Base-by-base conservation (phyloP, 2,797 vertebrate genomes). In the Pogoniulus pusillus region DNA sequence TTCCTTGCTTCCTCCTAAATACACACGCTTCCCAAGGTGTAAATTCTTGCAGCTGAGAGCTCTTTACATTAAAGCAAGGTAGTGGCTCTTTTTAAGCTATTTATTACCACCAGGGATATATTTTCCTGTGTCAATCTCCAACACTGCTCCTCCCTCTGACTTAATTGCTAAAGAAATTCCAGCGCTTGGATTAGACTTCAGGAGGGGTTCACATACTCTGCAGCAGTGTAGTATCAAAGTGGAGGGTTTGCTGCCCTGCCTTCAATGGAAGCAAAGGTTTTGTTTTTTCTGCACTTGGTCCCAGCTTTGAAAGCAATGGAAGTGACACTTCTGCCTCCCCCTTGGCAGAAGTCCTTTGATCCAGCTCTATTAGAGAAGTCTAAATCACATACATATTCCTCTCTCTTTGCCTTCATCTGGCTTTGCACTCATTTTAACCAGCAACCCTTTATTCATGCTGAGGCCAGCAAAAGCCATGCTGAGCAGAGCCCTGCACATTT, bases 311-410 rank as follows among this genome's bases (percentile, higher is more conserved):
- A 77, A 71, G 77, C 15, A 2, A 8, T 65, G 64, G 57, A 83
- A 87, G 71, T 47, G 85, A 34, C 5, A 15, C 41, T 69, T 20
- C 70, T 77, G 54, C 82, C 57, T 45, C 66, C 64, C n/a, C 60
- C 71, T 80, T 11, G 0, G 18, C 59, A 43, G 79, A 84, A 63
- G 63, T 24, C 39, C 62, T 96, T 95, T 93, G 58, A 93, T 94
- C 20, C 76, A 77, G 62, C 43, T 83, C 68, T 47, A 43, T 78
- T 65, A 82, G 24, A 64, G 74, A 72, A 58, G 64, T 65, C 80
- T 53, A 54, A 89, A 78, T 91, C 82, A 39, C 64, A 55, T 80
- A 62, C 58, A 43, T 34, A 85, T 57, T 59, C 64, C n/a, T 64
- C 59, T 75, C 47, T 77, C 7, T 34, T 45, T 70, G 63, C 55